Evolutionary conservation across 2,113 vertebrate species (phyloP).

Genomic region (Pseudorectes ferrugineus): DNA sequence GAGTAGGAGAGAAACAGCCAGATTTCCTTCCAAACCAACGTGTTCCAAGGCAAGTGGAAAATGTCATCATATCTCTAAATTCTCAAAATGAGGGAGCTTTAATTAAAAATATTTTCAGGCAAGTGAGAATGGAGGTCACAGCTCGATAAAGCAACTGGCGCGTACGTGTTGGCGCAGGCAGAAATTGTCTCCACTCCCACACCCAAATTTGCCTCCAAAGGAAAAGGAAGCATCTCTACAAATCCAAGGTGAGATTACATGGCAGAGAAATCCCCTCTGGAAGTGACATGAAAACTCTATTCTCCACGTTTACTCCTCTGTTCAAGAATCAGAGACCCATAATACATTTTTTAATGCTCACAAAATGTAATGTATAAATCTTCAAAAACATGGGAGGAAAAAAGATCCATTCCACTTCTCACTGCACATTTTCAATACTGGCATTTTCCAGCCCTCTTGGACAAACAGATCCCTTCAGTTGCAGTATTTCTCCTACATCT

Average conservation of each 20-base stretch:
- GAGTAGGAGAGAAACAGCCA: background rate
- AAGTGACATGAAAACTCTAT: background rate
- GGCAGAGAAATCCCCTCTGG: background rate
- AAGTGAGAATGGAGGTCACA: background rate
- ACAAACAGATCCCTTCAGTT: background rate
- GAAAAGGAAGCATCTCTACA: background rate
- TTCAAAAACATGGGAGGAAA: background rate
- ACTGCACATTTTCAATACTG: background rate
- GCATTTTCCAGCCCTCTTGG: background rate
- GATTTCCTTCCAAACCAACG: background rate
- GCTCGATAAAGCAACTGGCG: background rate
- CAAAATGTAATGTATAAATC: background rate
- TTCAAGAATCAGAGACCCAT: background rate
- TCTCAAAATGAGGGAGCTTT: background rate
- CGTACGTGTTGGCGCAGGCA: accelerated
- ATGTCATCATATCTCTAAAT: background rate
- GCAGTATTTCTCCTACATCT: background rate
- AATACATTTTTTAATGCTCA: background rate
- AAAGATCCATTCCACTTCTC: background rate
- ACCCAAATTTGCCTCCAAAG: background rate
- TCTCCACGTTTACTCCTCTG: background rate
- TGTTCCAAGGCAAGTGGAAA: background rate
- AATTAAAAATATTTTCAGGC: background rate
- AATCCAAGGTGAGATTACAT: background rate
- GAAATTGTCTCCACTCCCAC: background rate